Base-by-base conservation (phyloP, 2,113 vertebrate species). In the Sciurus niger region DNA sequence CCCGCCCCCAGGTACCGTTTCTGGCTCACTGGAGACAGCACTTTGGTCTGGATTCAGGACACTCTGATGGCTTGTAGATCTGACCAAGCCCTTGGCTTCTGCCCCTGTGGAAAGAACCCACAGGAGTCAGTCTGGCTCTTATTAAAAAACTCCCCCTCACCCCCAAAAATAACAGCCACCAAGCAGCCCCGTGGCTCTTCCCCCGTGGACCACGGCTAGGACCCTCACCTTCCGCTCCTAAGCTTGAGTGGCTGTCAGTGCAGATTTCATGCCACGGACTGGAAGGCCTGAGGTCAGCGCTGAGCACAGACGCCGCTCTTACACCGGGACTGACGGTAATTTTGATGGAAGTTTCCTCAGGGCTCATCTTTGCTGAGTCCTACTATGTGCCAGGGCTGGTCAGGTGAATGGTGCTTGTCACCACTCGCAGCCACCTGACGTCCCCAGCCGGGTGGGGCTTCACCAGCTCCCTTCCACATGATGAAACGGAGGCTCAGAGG, bases 171-270 rank as follows among this genome's bases (percentile, higher is more conserved):
- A 89, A 48, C 16, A 63, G n/a, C 60, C 37, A 55, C 4, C 40
- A 20, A 9, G 34, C 2, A 76, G 2, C 37, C 16, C 53, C 63
- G 0, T 40, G 7, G 68, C 84, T 2, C 32, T 76, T 24, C 6
- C 76, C 60, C 14, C 2, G 0, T 3, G 13, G 68, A 37, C 8
- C 1, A 4, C 4, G 0, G 34, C 2, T 40, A 1, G 28, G 53
- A 10, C 13, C 32, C 37, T 58, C 32, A 16, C 34, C 34, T 0
- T 37, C 76, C 28, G 34, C 20, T 18, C 22, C 76, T 53, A 4
- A 10, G 24, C 70, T 25, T 32, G 40, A 72, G 43, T 8, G 34
- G n/a, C 34, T 63, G 1, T 37, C 46, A 32, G 6, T 58, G 13
- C 73, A 32, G 9, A 17, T 32, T 55, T 83, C 63, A 84, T 82